These are phyloP conservation scores for Takifugu bimaculatus DNA, from an alignment of 2,113 vertebrate species.

Conservation along the genomic window DNA sequence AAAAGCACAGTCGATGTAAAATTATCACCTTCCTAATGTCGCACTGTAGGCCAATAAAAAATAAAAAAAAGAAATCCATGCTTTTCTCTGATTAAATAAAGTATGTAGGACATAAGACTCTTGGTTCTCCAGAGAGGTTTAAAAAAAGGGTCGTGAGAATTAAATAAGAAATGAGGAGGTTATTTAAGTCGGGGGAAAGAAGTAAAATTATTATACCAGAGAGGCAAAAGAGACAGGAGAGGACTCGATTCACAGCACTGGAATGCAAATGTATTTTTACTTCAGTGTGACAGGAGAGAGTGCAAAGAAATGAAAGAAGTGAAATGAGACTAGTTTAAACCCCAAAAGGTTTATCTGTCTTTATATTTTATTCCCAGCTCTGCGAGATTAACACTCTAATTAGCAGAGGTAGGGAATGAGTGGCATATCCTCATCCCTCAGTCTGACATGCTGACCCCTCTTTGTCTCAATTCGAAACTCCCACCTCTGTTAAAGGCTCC, in stretches of 20 bases:
- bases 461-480: constrained; percentile 31
- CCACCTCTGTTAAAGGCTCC: constrained; percentile 36
- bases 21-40: constrained; percentile 13
- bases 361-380: constrained; percentile 10
- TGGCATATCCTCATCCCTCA: constrained; percentile 59
- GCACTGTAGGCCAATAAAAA: neutral
- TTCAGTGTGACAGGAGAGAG: constrained; percentile 3
- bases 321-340: constrained; percentile 15
- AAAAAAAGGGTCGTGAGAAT: constrained; percentile 6
- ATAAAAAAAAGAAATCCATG: constrained; percentile 1
- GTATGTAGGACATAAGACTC: neutral
- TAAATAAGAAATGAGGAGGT: constrained; percentile 30
- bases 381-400: constrained; percentile 48
- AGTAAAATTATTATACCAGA: constrained; percentile 8
- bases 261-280: constrained; percentile 10
- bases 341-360: too few species aligned
- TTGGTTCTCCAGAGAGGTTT: constrained; percentile 1
- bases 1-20: neutral
- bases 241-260: neutral
- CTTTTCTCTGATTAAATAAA: constrained; percentile 16
- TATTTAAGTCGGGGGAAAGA: constrained; percentile 10
- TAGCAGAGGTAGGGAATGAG: constrained; percentile 39
- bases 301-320: constrained; percentile 7
- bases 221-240: neutral
- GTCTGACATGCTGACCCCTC: constrained; percentile 52